These are phyloP conservation scores for Saccostrea echinata DNA, from an alignment of 1,140 invertebrate genomes.

Conservation along the genomic window DNA sequence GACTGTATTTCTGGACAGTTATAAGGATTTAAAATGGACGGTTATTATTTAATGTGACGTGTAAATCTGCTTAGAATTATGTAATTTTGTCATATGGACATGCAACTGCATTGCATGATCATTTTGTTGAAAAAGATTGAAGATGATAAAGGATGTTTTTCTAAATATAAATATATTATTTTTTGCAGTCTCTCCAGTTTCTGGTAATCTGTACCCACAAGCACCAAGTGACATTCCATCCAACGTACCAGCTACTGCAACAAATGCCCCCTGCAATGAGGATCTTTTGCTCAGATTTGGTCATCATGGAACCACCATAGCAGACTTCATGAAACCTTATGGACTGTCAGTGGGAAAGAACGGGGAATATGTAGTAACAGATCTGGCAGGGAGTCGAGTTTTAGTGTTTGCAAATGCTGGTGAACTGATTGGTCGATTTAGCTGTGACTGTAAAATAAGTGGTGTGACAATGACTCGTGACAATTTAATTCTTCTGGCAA, in stretches of 20 bases:
- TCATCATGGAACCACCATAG: constrained; percentile 67
- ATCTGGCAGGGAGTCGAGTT: constrained; percentile 70
- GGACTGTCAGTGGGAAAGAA: constrained; percentile 68
- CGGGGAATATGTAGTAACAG: constrained; percentile 73
- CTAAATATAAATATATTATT: too few species aligned
- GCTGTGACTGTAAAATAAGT: constrained; percentile 68
- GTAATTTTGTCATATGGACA: too few species aligned
- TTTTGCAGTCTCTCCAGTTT: not conserved
- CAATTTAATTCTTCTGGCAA: constrained; percentile 71
- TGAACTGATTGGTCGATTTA: constrained; percentile 65
- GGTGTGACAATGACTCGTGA: constrained; percentile 69
- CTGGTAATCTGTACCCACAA: not conserved
- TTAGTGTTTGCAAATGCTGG: constrained; percentile 71
- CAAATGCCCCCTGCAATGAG: not conserved
- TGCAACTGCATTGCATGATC: too few species aligned
- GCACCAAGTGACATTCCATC: not conserved
- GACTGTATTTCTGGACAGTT: not conserved
- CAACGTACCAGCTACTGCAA: not conserved
- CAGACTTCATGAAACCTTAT: constrained; percentile 72
- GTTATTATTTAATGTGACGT: too few species aligned
- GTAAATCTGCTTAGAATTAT: too few species aligned
- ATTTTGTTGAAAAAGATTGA: too few species aligned
- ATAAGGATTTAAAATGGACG: too few species aligned
- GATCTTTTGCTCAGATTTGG: constrained; percentile 69
- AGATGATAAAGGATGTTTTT: too few species aligned